Evolutionary conservation across 2,888 invertebrate genomes (phyloP).

Genomic region (Cybosia mesomella): DNA sequence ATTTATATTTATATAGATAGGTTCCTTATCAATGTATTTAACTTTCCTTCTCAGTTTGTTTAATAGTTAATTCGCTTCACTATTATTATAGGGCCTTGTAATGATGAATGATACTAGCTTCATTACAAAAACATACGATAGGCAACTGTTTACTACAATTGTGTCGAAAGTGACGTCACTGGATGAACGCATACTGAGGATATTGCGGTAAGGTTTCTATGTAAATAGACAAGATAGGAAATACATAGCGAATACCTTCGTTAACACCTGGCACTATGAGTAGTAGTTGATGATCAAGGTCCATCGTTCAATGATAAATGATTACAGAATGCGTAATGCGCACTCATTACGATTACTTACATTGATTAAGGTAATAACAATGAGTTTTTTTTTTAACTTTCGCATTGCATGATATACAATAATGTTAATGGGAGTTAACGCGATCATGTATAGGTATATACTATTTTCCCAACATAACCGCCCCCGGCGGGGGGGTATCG

Average conservation of each 20-base stretch:
- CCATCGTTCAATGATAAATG: conserved; percentile 20
- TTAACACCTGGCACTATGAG: conserved; percentile 28
- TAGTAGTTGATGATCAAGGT: conserved; percentile 28
- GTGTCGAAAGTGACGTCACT: conserved; percentile 22
- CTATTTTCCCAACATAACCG: too few relatives aligned
- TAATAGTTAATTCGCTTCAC: neutral
- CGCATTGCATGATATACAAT: too few relatives aligned
- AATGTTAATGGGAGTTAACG: too few relatives aligned
- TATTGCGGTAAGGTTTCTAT: conserved; percentile 17
- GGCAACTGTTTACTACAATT: neutral
- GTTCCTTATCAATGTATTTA: neutral
- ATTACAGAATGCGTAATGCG: conserved; percentile 12
- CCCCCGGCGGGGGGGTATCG: too few relatives aligned
- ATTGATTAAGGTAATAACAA: neutral
- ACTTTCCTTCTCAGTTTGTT: neutral
- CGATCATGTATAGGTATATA: too few relatives aligned
- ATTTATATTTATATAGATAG: too few relatives aligned
- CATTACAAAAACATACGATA: neutral
- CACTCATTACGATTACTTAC: conserved; percentile 3
- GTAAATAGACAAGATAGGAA: conserved; percentile 26
- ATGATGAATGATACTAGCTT: neutral
- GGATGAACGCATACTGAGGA: conserved; percentile 18
- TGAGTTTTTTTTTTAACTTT: too few relatives aligned
- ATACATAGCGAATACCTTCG: conserved; percentile 17
- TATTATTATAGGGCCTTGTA: conserved; percentile 13